phyloP scores from a whole-genome alignment of 2,888 invertebrate species.

The Cacoxenus indagator region DNA sequence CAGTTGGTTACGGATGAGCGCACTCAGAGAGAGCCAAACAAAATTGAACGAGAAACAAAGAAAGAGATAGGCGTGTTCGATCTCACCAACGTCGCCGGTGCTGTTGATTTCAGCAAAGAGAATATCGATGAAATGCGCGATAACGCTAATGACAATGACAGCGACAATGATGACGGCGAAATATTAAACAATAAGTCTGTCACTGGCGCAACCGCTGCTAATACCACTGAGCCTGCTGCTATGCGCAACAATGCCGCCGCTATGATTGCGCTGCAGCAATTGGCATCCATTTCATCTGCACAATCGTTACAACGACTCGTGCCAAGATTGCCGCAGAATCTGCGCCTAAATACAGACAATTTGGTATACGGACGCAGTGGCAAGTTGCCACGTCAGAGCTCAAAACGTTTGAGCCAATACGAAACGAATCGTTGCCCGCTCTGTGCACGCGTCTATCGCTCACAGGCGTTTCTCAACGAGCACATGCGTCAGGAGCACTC shows the following conservation, averaged over 20 bases:
- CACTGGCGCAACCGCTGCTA: background rate
- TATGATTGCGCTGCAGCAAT: conserved; percentile 66
- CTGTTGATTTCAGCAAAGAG: background rate
- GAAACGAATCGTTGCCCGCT: conserved; percentile 69
- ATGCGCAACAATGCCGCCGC: conserved; percentile 52
- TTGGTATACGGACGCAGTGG: conserved; percentile 46
- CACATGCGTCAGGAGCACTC: conserved; percentile 71
- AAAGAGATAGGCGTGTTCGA: too few relatives aligned
- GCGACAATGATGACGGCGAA: conserved; percentile 26
- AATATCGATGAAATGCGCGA: conserved; percentile 5
- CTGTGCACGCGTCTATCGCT: conserved; percentile 68
- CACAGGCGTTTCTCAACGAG: conserved; percentile 69
- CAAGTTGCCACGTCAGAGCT: conserved; percentile 56
- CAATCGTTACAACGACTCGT: conserved; percentile 59
- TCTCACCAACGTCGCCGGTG: too few relatives aligned
- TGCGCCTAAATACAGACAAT: conserved; percentile 54
- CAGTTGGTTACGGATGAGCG: too few relatives aligned
- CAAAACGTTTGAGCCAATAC: conserved; percentile 56
- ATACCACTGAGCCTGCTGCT: background rate
- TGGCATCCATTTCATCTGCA: conserved; percentile 66
- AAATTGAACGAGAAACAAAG: background rate
- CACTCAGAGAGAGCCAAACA: too few relatives aligned
- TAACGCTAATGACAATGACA: background rate
- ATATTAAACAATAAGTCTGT: conserved; percentile 19
- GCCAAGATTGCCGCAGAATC: conserved; percentile 56